Evolutionary conservation across 2,888 invertebrate genomes (phyloP).

Genomic region (Penaeus monodon): DNA sequence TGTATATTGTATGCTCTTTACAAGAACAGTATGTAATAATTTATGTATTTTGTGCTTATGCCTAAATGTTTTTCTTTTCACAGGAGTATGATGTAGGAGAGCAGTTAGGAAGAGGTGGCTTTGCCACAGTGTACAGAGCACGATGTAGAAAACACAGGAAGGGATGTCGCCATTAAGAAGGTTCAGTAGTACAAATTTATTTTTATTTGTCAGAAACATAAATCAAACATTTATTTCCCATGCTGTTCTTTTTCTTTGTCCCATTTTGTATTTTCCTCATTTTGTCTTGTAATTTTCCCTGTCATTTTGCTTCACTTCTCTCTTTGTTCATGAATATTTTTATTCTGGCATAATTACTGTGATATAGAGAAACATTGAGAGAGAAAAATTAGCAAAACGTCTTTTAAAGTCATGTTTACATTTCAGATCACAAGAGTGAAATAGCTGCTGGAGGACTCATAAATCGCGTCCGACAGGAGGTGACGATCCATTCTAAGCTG

Average conservation of each 20-base stretch:
- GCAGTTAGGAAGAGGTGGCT: slow-evolving; percentile 62
- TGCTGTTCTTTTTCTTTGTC: background rate
- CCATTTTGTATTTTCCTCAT: background rate
- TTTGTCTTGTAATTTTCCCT: no score
- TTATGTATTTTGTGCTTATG: background rate
- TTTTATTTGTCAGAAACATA: background rate
- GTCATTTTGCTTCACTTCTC: background rate
- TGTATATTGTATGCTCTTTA: no score
- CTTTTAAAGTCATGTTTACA: background rate
- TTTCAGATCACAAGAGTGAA: slow-evolving; percentile 61
- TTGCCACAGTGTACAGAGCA: slow-evolving; percentile 62
- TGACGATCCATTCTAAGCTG: slow-evolving; percentile 89
- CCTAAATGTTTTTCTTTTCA: slow-evolving; percentile 1
- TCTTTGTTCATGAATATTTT: background rate
- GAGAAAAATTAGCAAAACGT: background rate
- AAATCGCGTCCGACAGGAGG: slow-evolving; percentile 89
- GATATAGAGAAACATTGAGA: background rate
- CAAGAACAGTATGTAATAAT: background rate
- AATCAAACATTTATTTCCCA: background rate
- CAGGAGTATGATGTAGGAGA: slow-evolving; percentile 62
- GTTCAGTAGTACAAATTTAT: background rate
- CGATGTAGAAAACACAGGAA: slow-evolving; percentile 54
- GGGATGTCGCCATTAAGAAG: slow-evolving; percentile 62
- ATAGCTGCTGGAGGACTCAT: slow-evolving; percentile 67
- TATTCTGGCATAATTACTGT: no score